Evolutionary conservation across 2,888 invertebrate species (phyloP).

Genomic region (Helicoverpa assulta): DNA sequence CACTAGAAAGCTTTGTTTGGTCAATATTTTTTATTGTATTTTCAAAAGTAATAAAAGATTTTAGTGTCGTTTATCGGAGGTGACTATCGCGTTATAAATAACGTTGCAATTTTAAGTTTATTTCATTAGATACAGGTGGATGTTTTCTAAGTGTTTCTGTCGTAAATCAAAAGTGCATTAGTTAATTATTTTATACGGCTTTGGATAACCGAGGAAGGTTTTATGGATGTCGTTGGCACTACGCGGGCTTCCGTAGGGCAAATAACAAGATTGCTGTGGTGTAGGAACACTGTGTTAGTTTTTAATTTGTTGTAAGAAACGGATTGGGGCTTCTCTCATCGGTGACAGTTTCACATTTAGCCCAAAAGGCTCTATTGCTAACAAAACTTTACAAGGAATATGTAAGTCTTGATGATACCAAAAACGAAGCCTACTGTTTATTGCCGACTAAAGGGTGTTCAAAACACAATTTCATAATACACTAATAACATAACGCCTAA

Average conservation of each 20-base stretch:
- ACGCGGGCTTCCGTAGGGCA: constrained; percentile 19
- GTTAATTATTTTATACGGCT: constrained; percentile 49
- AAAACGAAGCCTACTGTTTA: not conserved
- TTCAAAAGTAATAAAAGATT: constrained; percentile 79
- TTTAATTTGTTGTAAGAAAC: not conserved
- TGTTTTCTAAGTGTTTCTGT: constrained; percentile 8
- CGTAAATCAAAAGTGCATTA: constrained; percentile 56
- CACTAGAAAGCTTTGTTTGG: constrained; percentile 80
- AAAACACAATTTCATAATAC: constrained; percentile 22
- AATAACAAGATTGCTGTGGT: not conserved
- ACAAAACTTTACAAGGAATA: too few relatives aligned
- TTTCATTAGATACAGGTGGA: constrained; percentile 50
- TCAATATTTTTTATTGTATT: constrained; percentile 78
- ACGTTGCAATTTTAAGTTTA: constrained; percentile 66
- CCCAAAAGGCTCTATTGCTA: too few relatives aligned
- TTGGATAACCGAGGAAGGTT: constrained; percentile 21
- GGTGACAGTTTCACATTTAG: too few relatives aligned
- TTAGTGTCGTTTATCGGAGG: constrained; percentile 69
- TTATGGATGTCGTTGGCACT: constrained; percentile 39
- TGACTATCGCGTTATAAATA: constrained; percentile 71
- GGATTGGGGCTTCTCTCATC: not conserved
- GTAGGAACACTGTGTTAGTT: not conserved
- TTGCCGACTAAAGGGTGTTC: not conserved
- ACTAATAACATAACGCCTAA: constrained; percentile 53
- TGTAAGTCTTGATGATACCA: not conserved